These are phyloP conservation scores for Lissocephala sabroskyi DNA, from an alignment of 2,888 invertebrate genomes.

Conservation along the genomic window DNA sequence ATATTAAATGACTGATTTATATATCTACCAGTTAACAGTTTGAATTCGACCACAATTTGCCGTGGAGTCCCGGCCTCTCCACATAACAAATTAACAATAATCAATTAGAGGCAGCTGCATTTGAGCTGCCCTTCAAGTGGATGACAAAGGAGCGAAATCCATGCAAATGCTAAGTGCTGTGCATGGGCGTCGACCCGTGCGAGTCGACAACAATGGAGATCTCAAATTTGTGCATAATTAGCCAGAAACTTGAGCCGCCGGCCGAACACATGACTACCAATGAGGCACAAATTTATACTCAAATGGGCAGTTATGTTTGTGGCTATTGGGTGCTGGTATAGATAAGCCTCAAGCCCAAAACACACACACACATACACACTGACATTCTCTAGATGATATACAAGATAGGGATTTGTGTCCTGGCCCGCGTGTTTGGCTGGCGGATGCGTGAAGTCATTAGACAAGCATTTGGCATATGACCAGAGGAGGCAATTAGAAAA, in stretches of 20 bases:
- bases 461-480: conserved; percentile 6
- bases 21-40: too few relatives aligned
- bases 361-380: not conserved
- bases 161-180: too few relatives aligned
- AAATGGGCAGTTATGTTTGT: not conserved
- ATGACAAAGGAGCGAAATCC: not conserved
- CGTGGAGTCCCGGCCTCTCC: too few relatives aligned
- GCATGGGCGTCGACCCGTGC: too few relatives aligned
- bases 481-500: conserved; percentile 50
- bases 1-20: too few relatives aligned
- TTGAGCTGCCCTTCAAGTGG: conserved; percentile 3
- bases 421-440: too few relatives aligned
- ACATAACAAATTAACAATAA: conserved; percentile 62
- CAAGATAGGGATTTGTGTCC: too few relatives aligned
- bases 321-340: conserved; percentile 18
- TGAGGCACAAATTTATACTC: not conserved
- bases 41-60: too few relatives aligned
- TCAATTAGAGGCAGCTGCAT: conserved; percentile 33
- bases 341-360: too few relatives aligned
- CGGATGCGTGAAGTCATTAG: conserved; percentile 42
- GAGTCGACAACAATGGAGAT: conserved; percentile 30
- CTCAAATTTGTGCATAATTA: conserved; percentile 42
- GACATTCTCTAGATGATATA: too few relatives aligned
- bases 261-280: not conserved
- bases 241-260: conserved; percentile 23